Percentiles rank a stretch among this genome's conserved stretches.
Conservation (phyloP, 1,140 invertebrate species). For the Microplitis demolitor region DNA sequence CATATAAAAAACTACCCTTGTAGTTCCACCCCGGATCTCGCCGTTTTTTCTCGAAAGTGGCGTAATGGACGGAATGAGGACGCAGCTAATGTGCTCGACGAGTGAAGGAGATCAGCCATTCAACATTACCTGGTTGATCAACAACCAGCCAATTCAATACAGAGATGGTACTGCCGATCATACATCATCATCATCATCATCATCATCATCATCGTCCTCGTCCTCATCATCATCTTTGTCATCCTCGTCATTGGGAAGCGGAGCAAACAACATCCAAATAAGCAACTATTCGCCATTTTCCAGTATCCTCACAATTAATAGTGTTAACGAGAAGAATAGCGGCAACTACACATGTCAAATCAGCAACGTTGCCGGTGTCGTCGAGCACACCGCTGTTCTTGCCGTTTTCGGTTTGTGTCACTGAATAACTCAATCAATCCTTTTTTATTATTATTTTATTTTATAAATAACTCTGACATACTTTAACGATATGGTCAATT, state of each 20-base stretch:
- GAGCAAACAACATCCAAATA: conserved; percentile 54
- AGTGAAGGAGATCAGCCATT: conserved; percentile 67
- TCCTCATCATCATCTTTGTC: no score
- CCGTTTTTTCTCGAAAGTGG: conserved; percentile 65
- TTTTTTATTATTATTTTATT: neutral
- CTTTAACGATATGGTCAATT: neutral
- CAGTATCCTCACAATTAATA: conserved; percentile 69
- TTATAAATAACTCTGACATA: neutral
- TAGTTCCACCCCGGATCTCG: conserved; percentile 67
- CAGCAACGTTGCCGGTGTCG: conserved; percentile 65
- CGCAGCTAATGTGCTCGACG: conserved; percentile 69
- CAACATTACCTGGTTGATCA: conserved; percentile 68
- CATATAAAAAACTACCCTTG: conserved; percentile 48
- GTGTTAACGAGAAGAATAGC: conserved; percentile 66
- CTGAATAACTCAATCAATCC: neutral
- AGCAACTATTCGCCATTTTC: conserved; percentile 62
- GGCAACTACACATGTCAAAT: conserved; percentile 73
- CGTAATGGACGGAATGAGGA: conserved; percentile 68
- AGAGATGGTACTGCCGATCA: conserved; percentile 33
- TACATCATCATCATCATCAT: conserved; percentile 4
- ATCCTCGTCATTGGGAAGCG: conserved; percentile 16
- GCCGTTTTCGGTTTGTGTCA: conserved; percentile 64
- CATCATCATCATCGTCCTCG: no score
- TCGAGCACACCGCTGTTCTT: conserved; percentile 67
- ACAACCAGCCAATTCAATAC: conserved; percentile 55